Evolutionary conservation across 2,113 vertebrate species (phyloP).

Genomic region (Leptocoma aspasia): DNA sequence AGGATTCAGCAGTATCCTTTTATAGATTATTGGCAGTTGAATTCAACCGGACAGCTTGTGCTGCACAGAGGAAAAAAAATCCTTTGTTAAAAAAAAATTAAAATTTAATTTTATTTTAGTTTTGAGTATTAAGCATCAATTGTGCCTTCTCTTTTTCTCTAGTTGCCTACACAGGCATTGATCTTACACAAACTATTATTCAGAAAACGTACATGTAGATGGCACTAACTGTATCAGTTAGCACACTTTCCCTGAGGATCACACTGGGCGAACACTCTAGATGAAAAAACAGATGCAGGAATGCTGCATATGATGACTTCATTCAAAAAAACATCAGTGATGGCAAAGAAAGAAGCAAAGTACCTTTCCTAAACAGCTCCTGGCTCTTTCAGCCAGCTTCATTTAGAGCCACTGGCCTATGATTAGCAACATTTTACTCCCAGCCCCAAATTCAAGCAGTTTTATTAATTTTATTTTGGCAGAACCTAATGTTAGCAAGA

Average conservation of each 20-base stretch:
- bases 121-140: not conserved
- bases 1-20: not conserved
- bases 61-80: not conserved
- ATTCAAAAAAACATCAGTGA: not conserved
- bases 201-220: not conserved
- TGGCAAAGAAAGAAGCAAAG: not conserved
- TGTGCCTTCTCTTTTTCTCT: not conserved
- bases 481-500: constrained; percentile 2
- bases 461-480: constrained; percentile 12
- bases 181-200: not conserved
- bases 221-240: not conserved
- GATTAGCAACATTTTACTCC: not conserved
- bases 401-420: not conserved
- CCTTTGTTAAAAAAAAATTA: not conserved
- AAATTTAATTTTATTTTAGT: not conserved
- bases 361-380: not conserved
- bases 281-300: not conserved
- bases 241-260: not conserved
- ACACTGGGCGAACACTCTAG: not conserved
- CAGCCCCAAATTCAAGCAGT: not conserved
- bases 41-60: not conserved
- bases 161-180: not conserved
- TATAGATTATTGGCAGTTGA: not conserved
- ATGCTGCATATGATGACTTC: not conserved
- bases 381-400: not conserved